Base-by-base conservation (phyloP, 53 echinoderm and acorn worm species). In the Holothuria leucospilota region DNA sequence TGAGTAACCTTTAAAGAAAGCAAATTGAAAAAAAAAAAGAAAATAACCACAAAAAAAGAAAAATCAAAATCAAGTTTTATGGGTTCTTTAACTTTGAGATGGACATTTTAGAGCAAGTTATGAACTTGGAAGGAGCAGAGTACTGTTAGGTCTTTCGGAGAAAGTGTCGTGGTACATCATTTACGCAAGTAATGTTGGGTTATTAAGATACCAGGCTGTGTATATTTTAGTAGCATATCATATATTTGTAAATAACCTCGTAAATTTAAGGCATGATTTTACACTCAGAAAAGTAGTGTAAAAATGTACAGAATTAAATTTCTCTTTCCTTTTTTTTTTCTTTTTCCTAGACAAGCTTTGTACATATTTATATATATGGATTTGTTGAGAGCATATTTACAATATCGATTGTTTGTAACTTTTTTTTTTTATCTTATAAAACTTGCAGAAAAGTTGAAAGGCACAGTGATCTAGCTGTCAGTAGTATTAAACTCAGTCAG, bases 81-180 rank as follows among this genome's bases (percentile, higher is more conserved):
- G 18, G 56, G 15, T 56, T 56, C 56, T 16, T 2, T 13, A 56
- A 16, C 4, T 56, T 56, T 18, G 18, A 67, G 67, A 67, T 67
- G 30, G 67, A 67, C 59, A 59, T 80, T 80, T 62, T 34, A 60
- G 29, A 60, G 29, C 52, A 26, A 80, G 29, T 80, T 80, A 29
- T 26, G 20, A 60, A 77, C 77, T 77, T 51, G 60, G 11, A 75
- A 20, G 29, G 60, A 75, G 75, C 52, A 27, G 60, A 80, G 80
- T 80, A 80, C 80, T 80, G 27, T 61, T 25, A 83, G 84, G 84
- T 83, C 84, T 83, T 83, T 83, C 84, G 46, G 66, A 66, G 84
- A 49, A 83, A 83, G 84, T 83, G 84, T 83, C 84, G 84, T 83
- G 84, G 66, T 80, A 62, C 59, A 80, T 59, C 80, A 46, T 77